Base-by-base conservation (phyloP, 1,140 invertebrate species). In the Megalonaias nervosa region DNA sequence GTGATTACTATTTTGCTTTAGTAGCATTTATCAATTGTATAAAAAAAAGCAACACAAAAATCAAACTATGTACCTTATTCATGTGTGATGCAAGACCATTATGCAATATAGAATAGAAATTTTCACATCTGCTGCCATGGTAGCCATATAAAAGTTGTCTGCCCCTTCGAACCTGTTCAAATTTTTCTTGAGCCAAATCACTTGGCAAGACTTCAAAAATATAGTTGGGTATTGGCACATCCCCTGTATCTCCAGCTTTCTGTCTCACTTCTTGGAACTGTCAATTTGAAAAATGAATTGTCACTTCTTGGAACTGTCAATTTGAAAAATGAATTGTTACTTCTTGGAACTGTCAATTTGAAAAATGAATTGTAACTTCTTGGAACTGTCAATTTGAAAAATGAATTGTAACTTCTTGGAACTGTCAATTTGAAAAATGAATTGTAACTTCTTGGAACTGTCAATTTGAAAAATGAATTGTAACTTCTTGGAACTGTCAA, bases 41-140 rank as follows among this genome's bases (percentile, higher is more conserved):
- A 19, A 62, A n/a, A 62, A 23, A 72, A 96, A 90, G 48, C 95
- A n/a, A 62, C 0, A 14, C 6, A 62, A 9, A 14, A n/a, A 23
- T 31, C 26, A 31, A 21, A 60, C 69, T 14, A 78, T 69, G 85
- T 91, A 95, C 94, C 92, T 95, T 95, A 88, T 94, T 95, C 90
- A 95, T 92, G 89, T 94, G 94, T 82, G 94, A 93, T 82, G 95
- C 94, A 72, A 96, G 90, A 55, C 95, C 95, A 91, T 95, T 94
- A 88, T 95, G 93, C 59, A 96, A 87, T 77, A 96, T 96, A 0
- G 95, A 95, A 91, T 95, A 94, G 89, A 96, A 95, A 90, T 96
- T 95, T 89, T 95, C 95, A 71, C 95, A 89, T 77, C 94, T 92
- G 88, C 94, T 96, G 38, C 95, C 95, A 90, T 96, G 95, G 85